A percentile compares a stretch with the other conserved stretches of the same genome.
These are phyloP conservation scores for Sebastes matsubarae DNA, from an alignment of 2,797 vertebrate species.

Conservation along the genomic window DNA sequence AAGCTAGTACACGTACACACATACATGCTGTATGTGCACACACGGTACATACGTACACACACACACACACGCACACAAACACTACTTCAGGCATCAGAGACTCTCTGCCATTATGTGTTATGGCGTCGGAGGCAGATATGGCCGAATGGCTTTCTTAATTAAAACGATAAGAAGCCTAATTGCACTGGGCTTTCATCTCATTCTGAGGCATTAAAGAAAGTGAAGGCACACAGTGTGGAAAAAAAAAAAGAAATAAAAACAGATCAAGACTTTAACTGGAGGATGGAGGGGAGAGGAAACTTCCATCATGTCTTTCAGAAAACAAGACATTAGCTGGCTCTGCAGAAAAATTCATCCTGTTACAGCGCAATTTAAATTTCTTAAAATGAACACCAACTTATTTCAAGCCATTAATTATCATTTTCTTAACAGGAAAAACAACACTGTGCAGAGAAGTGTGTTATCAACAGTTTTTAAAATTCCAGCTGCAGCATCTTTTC, in stretches of 20 bases:
- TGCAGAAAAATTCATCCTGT: constrained; percentile 17
- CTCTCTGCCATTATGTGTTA: constrained; percentile 77
- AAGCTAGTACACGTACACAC: constrained; percentile 12
- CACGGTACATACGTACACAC: not conserved
- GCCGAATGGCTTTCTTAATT: constrained; percentile 86
- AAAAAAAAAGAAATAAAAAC: constrained; percentile 72
- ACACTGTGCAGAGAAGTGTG: constrained; percentile 4
- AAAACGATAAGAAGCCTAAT: constrained; percentile 88
- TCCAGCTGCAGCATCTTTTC: constrained; percentile 7
- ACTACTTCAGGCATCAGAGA: constrained; percentile 78
- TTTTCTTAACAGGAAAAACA: constrained; percentile 27
- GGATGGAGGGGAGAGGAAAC: constrained; percentile 62
- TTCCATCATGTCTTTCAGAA: constrained; percentile 49
- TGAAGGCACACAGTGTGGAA: constrained; percentile 69
- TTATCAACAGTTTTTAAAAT: constrained; percentile 9
- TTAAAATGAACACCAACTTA: constrained; percentile 25
- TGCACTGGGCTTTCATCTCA: constrained; percentile 80
- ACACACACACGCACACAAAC: constrained; percentile 41
- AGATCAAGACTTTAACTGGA: constrained; percentile 71
- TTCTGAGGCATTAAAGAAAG: constrained; percentile 80
- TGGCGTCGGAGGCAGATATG: constrained; percentile 81
- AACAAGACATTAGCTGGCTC: constrained; percentile 25
- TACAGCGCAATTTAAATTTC: constrained; percentile 2
- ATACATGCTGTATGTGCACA: constrained; percentile 2
- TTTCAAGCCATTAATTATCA: constrained; percentile 27